Evolutionary conservation across 92 coral and sea anemone species (phyloP).

Genomic region (Pocillopora grandis): DNA sequence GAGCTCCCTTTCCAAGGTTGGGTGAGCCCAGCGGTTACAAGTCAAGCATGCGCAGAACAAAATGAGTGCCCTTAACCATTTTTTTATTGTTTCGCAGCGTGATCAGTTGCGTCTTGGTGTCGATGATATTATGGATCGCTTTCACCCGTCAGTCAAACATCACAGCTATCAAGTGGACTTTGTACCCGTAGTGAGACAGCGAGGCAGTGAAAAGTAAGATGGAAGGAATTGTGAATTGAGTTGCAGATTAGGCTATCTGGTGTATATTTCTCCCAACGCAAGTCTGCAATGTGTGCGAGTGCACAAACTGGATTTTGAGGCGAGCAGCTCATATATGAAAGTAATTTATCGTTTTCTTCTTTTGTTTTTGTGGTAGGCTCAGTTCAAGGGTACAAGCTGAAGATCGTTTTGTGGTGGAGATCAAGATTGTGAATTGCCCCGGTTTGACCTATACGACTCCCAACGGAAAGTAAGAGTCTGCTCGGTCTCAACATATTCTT

Average conservation of each 20-base stretch:
- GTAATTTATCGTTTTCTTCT: neutral
- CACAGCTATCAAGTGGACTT: conserved; percentile 87
- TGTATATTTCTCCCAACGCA: neutral
- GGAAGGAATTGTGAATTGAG: neutral
- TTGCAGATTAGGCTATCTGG: too few species aligned
- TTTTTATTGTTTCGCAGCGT: conserved; percentile 56
- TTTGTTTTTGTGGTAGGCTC: conserved; percentile 26
- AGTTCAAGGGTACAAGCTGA: conserved; percentile 49
- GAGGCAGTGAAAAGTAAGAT: conserved; percentile 68
- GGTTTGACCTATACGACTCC: conserved; percentile 73
- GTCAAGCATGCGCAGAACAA: too few species aligned
- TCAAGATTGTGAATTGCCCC: conserved; percentile 62
- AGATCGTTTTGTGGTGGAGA: conserved; percentile 85
- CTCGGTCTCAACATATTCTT: neutral
- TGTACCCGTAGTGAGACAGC: conserved; percentile 76
- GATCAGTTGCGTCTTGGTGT: conserved; percentile 87
- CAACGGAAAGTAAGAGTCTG: conserved; percentile 60
- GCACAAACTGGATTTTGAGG: neutral
- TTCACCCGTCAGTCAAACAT: conserved; percentile 78
- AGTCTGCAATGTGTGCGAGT: neutral
- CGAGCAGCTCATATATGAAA: too few species aligned
- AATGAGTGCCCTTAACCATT: neutral
- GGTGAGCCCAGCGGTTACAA: too few species aligned
- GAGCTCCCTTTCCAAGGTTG: too few species aligned
- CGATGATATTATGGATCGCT: conserved; percentile 72